Evolutionary conservation across 1,140 invertebrate genomes (phyloP).

Genomic region (Hyphantria cunea): DNA sequence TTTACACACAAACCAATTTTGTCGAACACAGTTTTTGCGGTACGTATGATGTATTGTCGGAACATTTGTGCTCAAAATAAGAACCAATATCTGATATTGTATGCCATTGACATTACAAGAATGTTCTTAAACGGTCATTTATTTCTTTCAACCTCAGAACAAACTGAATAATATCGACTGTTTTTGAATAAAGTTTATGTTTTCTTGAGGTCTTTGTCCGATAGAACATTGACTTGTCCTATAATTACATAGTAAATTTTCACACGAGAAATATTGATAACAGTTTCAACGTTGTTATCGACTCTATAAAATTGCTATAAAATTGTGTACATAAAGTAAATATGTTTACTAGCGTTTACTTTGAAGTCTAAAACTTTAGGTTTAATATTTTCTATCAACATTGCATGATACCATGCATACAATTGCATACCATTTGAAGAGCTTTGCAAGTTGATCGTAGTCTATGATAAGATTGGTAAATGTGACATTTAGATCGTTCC

Average conservation of each 20-base stretch:
- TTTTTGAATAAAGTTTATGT: too few relatives aligned
- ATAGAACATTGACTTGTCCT: conserved; percentile 1
- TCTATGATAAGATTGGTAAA: too few relatives aligned
- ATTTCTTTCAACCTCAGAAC: too few relatives aligned
- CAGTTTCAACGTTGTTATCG: conserved; percentile 1
- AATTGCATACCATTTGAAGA: too few relatives aligned
- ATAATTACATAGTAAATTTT: background rate
- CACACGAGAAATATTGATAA: background rate
- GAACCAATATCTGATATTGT: conserved; percentile 18
- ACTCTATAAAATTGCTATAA: background rate
- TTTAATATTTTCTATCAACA: too few relatives aligned
- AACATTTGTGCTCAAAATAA: conserved; percentile 19
- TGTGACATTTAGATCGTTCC: too few relatives aligned
- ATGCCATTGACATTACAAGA: conserved; percentile 3
- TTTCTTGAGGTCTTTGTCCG: conserved; percentile 3
- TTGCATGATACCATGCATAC: too few relatives aligned
- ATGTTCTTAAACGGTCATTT: background rate
- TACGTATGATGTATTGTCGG: conserved; percentile 29
- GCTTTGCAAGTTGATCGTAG: too few relatives aligned
- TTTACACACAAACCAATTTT: conserved; percentile 40
- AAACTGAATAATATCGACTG: too few relatives aligned
- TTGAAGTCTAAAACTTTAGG: too few relatives aligned
- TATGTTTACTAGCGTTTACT: too few relatives aligned
- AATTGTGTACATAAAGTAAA: too few relatives aligned
- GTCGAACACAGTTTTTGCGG: conserved; percentile 30